phyloP scores from a whole-genome alignment of 2,113 vertebrate genomes.

The Physeter macrocephalus region DNA sequence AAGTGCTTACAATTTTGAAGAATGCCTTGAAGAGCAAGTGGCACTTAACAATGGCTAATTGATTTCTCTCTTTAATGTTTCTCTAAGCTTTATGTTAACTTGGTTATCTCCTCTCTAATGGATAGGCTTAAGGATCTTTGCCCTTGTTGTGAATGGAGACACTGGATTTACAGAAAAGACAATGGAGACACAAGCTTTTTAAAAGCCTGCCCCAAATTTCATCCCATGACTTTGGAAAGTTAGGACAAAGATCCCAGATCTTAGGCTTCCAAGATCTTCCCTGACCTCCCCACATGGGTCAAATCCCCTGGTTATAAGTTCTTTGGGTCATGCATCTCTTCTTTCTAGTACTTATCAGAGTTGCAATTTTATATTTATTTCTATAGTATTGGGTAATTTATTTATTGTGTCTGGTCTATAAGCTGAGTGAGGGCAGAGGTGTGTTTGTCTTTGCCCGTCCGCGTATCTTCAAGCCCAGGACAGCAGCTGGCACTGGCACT shows the following conservation, averaged over 20 bases:
- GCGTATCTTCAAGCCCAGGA: not conserved
- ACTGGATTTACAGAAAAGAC: not conserved
- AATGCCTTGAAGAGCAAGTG: not conserved
- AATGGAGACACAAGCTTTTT: not conserved
- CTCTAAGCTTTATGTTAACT: not conserved
- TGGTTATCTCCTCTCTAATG: not conserved
- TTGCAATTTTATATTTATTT: not conserved
- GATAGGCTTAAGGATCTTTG: not conserved
- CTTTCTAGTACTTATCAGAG: not conserved
- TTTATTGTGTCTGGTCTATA: not conserved
- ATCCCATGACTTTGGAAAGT: not conserved
- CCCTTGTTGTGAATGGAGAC: not conserved
- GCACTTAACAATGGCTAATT: not conserved
- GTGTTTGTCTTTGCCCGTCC: not conserved
- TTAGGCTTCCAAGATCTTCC: not conserved
- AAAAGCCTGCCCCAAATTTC: not conserved
- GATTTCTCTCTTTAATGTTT: not conserved
- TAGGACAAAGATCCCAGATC: not conserved
- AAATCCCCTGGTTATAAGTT: not conserved
- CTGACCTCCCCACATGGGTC: not conserved
- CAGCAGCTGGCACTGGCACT: fast-evolving
- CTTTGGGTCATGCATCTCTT: not conserved
- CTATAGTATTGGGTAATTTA: not conserved
- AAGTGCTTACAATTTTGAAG: not conserved
- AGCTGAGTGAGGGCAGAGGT: not conserved